phyloP scores from a whole-genome alignment of 2,113 vertebrate genomes.

The Grantiella picta region DNA sequence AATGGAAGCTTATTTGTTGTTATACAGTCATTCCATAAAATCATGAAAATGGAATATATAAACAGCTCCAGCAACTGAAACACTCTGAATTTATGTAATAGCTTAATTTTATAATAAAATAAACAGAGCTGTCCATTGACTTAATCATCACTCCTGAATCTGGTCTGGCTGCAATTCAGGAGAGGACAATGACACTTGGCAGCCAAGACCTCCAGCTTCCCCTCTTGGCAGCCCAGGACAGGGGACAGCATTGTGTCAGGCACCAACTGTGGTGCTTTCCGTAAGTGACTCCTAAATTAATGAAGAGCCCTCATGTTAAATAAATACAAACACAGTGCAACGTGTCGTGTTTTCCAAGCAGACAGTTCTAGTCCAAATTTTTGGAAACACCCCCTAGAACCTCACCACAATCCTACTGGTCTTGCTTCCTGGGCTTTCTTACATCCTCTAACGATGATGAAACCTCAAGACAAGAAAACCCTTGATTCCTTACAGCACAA shows the following conservation, averaged over 20 bases:
- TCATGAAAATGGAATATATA: neutral
- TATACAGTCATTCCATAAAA: neutral
- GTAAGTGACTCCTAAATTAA: neutral
- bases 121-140: neutral
- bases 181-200: fast-evolving
- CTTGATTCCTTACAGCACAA: neutral
- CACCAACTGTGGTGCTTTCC: neutral
- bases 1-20: neutral
- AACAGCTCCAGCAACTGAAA: neutral
- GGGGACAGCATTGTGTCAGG: neutral
- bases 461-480: neutral
- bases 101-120: neutral
- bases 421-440: neutral
- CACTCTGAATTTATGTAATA: neutral
- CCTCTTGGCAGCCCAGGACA: fast-evolving
- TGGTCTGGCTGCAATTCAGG: neutral
- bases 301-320: neutral
- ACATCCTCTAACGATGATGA: neutral
- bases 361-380: fast-evolving
- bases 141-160: neutral
- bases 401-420: neutral
- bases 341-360: neutral
- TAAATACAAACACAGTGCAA: neutral
- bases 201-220: neutral
- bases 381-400: neutral